Evolutionary conservation across 2,797 vertebrate genomes (phyloP).

Genomic region (Lepidocolaptes lacrymiger): DNA sequence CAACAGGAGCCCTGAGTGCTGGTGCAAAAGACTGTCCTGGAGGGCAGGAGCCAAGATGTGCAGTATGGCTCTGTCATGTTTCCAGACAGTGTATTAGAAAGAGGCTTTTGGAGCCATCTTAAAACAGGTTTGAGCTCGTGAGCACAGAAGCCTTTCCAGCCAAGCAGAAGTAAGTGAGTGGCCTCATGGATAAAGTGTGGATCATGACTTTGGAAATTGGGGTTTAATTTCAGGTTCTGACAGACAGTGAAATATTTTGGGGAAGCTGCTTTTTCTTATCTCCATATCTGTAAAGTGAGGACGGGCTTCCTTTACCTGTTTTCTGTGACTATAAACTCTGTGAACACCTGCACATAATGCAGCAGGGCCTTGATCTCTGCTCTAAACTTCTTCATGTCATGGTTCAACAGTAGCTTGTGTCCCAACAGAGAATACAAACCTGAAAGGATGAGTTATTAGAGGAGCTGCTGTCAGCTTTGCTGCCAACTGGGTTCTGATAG

Average conservation of each 20-base stretch:
- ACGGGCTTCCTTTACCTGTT: background rate
- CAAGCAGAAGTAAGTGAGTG: background rate
- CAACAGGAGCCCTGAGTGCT: background rate
- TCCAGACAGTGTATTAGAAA: background rate
- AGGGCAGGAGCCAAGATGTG: background rate
- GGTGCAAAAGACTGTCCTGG: background rate
- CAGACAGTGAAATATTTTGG: background rate
- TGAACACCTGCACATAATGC: background rate
- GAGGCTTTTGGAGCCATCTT: background rate
- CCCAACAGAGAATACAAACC: background rate
- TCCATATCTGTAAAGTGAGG: background rate
- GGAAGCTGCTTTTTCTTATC: background rate
- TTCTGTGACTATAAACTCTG: background rate
- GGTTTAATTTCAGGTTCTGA: background rate
- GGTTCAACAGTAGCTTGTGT: background rate
- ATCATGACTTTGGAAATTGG: background rate
- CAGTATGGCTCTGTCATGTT: background rate
- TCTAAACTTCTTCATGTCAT: background rate
- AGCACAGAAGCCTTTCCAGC: background rate
- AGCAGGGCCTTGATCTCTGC: background rate
- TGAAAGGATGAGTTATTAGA: background rate
- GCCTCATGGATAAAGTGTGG: background rate
- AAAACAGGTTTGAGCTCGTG: background rate
- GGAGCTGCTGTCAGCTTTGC: background rate
- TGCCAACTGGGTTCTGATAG: background rate